Base-by-base conservation (phyloP, 2,888 invertebrate species). In the Caradrina kadenii region DNA sequence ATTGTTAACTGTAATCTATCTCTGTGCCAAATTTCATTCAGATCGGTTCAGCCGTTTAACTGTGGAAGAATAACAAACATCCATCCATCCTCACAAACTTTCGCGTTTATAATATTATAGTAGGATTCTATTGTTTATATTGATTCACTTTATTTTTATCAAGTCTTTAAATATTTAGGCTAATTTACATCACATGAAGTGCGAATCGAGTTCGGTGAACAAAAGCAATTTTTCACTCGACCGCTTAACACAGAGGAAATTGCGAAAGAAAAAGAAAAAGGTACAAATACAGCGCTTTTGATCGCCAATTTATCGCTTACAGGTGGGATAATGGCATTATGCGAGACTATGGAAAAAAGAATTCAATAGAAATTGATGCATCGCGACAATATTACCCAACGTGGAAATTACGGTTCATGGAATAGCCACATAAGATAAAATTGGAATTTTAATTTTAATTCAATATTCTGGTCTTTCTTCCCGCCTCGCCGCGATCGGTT, bases 201-300 rank as follows among this genome's bases (percentile, higher is more conserved):
- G 72, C 63, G 61, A 64, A 67, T 62, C 42, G 66, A 73, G 71
- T 66, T 79, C n/a, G 21, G 49, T 26, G 52, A 80, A 84, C 71
- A 83, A 82, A 77, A 80, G 73, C 69, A 80, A 84, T 86, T 86
- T 84, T 81, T 85, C 76, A 81, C 71, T 63, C 71, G 59, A 81
- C 69, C 80, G 79, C 77, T 80, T 79, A 54, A 55, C 52, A 59
- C 52, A 62, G 35, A 60, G 26, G 64, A 64, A 76, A 76, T 71
- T 80, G 60, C 60, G 42, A 74, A 76, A 80, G 60, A 72, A 22
- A 66, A 73, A 73, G 73, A 70, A 76, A 80, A 74, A 42, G 50
- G 63, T 72, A 70, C 52, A 69, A 67, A 76, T 63, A 72, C 10
- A 67, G 31, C 63, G 64, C 55, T 73, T 65, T 62, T 60, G 71